Evolutionary conservation across 2,113 vertebrate species (phyloP).

Genomic region (Percopsis transmontana): DNA sequence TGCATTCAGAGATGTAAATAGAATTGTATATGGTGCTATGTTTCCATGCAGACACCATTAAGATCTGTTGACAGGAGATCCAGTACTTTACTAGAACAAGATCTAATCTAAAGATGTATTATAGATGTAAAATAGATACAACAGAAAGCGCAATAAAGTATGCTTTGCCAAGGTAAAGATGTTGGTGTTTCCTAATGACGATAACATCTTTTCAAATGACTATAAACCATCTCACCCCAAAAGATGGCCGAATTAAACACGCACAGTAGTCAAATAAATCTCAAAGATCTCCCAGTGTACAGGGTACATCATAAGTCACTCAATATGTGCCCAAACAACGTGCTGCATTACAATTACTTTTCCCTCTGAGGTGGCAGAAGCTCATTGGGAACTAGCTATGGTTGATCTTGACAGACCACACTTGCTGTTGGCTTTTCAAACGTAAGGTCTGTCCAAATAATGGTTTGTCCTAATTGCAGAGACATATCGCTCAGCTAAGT

Average conservation of each 20-base stretch:
- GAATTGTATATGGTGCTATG: background rate
- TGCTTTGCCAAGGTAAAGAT: too few relatives aligned
- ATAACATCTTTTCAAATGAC: too few relatives aligned
- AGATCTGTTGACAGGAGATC: background rate
- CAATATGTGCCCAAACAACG: conserved; percentile 15
- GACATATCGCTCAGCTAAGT: conserved; percentile 8
- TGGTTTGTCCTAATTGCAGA: conserved; percentile 15
- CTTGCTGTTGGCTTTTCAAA: conserved; percentile 24
- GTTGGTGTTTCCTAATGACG: too few relatives aligned
- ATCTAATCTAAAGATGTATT: too few relatives aligned
- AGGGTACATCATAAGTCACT: conserved; percentile 27
- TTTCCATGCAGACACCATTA: conserved; percentile 8
- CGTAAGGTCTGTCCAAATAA: conserved; percentile 15
- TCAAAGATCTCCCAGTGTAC: conserved; percentile 9
- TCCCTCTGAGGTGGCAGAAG: conserved; percentile 24
- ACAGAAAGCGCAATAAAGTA: too few relatives aligned
- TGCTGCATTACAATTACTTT: conserved; percentile 4
- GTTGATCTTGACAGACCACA: conserved; percentile 7
- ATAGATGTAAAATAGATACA: too few relatives aligned
- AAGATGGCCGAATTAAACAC: too few relatives aligned
- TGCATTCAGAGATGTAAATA: conserved; percentile 10
- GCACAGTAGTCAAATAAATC: background rate
- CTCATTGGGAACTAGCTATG: conserved; percentile 11
- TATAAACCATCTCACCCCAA: too few relatives aligned
- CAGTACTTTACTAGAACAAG: background rate